Conservation (phyloP, 2,888 invertebrate genomes). For the Drosophila leonis region DNA sequence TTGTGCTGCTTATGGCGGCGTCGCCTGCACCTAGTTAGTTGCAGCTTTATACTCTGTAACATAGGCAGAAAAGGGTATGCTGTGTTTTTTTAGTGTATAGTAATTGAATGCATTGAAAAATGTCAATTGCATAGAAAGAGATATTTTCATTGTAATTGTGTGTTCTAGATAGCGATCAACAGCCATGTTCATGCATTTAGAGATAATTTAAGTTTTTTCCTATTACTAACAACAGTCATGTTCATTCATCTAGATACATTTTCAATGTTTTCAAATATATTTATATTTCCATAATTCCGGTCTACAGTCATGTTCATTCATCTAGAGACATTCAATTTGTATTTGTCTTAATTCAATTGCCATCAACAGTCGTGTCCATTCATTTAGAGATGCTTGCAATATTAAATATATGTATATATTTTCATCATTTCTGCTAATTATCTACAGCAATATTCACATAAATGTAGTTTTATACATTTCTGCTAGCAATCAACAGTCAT, state of each 20-base stretch:
- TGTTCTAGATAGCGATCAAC: background rate
- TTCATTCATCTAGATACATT: background rate
- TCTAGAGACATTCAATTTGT: background rate
- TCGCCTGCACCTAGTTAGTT: slow-evolving; percentile 12
- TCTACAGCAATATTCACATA: too few species aligned
- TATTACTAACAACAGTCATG: background rate
- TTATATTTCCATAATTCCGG: too few species aligned
- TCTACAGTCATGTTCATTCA: background rate
- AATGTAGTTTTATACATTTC: too few species aligned
- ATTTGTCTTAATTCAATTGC: too few species aligned
- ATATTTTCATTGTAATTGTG: background rate
- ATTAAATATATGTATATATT: too few species aligned
- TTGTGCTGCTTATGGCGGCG: slow-evolving; percentile 5
- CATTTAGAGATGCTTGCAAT: too few species aligned
- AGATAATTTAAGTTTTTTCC: background rate
- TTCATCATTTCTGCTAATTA: too few species aligned
- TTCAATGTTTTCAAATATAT: too few species aligned
- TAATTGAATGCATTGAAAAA: background rate
- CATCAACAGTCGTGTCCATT: background rate
- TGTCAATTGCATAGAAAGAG: background rate
- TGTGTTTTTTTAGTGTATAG: too few species aligned
- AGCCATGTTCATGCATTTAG: background rate
- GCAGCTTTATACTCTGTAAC: slow-evolving; percentile 17
- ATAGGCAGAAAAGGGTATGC: background rate
- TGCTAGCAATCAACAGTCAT: background rate